Conservation (phyloP, 2,888 invertebrate species). For the Drosophila antonietae region DNA sequence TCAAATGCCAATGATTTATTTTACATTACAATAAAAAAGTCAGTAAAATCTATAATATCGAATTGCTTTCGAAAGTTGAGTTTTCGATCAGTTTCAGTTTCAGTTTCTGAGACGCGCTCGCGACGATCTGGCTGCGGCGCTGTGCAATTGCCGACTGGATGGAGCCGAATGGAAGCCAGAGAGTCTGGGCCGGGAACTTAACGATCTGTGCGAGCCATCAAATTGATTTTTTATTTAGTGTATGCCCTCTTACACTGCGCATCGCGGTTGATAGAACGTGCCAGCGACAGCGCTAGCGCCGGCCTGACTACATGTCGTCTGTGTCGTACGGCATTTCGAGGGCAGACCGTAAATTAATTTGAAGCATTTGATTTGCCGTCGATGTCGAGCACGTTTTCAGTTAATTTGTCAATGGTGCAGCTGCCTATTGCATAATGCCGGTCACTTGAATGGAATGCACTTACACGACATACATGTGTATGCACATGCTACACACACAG, state of each 20-base stretch:
- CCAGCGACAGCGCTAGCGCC: neutral
- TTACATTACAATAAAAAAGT: slow-evolving; percentile 11
- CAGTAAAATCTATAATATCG: neutral
- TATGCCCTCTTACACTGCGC: slow-evolving; percentile 57
- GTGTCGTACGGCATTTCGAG: slow-evolving; percentile 22
- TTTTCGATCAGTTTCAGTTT: neutral
- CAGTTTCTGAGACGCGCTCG: neutral
- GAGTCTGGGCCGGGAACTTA: slow-evolving; percentile 47
- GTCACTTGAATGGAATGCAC: neutral
- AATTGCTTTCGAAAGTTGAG: neutral
- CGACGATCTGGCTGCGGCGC: slow-evolving; percentile 45
- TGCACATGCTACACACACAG: neutral
- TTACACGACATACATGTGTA: neutral
- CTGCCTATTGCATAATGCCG: slow-evolving; percentile 40
- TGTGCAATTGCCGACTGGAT: slow-evolving; percentile 65
- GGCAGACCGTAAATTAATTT: slow-evolving; percentile 58
- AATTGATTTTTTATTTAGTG: slow-evolving; percentile 74
- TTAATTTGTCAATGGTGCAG: slow-evolving; percentile 33
- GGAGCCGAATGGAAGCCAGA: slow-evolving; percentile 41
- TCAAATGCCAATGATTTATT: slow-evolving; percentile 4
- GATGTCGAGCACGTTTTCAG: slow-evolving; percentile 6
- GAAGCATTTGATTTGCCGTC: slow-evolving; percentile 58
- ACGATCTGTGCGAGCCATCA: slow-evolving; percentile 58
- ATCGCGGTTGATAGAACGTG: slow-evolving; percentile 17
- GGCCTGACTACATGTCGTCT: slow-evolving; percentile 8